Evolutionary conservation across 2,888 invertebrate species (phyloP).

Genomic region (Microctonus aethiopoides): DNA sequence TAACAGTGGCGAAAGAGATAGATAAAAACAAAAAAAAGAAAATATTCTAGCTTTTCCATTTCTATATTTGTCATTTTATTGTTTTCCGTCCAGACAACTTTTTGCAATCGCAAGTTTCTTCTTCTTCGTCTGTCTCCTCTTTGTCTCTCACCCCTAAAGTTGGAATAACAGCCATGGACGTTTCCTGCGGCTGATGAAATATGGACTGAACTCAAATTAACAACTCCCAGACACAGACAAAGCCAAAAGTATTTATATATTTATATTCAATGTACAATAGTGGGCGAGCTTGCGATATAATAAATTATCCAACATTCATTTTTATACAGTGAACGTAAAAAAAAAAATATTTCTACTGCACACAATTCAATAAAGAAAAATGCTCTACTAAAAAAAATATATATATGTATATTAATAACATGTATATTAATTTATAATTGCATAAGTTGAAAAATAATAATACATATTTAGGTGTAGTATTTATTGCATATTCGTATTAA

Average conservation of each 20-base stretch:
- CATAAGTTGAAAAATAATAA: not conserved
- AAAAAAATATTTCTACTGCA: no score
- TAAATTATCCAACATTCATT: no score
- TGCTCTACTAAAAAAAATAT: not conserved
- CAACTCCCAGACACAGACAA: constrained; percentile 21
- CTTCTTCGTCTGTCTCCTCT: not conserved
- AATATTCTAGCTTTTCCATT: not conserved
- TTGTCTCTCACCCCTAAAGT: constrained; percentile 14
- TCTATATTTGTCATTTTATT: constrained; percentile 42
- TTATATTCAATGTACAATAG: no score
- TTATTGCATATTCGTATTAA: constrained; percentile 25
- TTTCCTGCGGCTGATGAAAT: constrained; percentile 45
- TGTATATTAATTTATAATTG: not conserved
- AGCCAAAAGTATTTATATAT: no score
- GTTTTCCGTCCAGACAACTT: constrained; percentile 54
- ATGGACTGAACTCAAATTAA: constrained; percentile 4
- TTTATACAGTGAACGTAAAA: no score
- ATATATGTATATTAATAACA: not conserved
- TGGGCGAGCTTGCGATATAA: no score
- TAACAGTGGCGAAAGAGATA: not conserved
- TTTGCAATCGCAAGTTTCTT: constrained; percentile 56
- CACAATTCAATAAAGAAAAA: no score
- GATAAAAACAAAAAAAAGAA: not conserved
- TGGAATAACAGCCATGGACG: constrained; percentile 45
- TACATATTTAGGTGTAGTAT: not conserved